phyloP scores from a whole-genome alignment of 2,888 invertebrate species.

The Drosophila atroscutellata region DNA sequence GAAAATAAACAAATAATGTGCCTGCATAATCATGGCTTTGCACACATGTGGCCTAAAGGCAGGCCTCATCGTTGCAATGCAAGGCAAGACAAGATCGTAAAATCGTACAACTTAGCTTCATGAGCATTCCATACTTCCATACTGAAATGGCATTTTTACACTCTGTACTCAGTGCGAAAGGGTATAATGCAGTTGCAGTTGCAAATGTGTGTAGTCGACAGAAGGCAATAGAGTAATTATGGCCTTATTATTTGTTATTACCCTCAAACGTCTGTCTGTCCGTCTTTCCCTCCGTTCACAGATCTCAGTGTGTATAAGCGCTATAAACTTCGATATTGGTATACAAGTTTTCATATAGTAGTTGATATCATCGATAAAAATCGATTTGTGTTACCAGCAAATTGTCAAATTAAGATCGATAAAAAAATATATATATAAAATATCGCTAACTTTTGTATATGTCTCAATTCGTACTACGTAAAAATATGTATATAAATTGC shows the following conservation, averaged over 20 bases:
- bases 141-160: background rate
- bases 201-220: background rate
- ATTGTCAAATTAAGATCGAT: background rate
- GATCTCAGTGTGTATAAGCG: background rate
- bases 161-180: background rate
- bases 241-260: background rate
- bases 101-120: background rate
- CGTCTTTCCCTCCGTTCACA: background rate
- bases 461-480: background rate
- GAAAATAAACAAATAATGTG: slow-evolving; percentile 39
- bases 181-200: background rate
- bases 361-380: background rate
- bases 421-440: background rate
- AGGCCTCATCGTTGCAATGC: background rate
- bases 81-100: background rate
- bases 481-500: background rate
- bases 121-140: background rate
- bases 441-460: background rate
- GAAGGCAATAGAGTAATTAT: background rate
- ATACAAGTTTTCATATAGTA: background rate
- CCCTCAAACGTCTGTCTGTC: background rate
- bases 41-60: background rate
- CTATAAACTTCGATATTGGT: background rate
- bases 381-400: background rate
- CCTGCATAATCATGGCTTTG: slow-evolving; percentile 33